Evolutionary conservation across 2,888 invertebrate species (phyloP), one percentile per base, ranked within the genome.

Genomic region (Azorinus chamasolen): DNA sequence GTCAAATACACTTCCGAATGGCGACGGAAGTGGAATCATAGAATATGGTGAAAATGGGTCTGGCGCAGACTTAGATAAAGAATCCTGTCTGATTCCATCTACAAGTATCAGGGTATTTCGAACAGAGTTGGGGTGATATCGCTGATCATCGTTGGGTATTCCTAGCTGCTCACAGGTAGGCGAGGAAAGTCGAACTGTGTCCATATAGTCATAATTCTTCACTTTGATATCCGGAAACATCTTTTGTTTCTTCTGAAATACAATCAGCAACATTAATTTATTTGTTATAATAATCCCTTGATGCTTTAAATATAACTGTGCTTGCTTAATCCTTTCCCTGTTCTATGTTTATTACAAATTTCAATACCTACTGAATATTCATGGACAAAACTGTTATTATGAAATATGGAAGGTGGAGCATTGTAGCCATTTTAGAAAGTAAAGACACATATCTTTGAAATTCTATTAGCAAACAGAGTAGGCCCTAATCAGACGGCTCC

Each of bases 91-190:
- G 14, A 83, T 59, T 1, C 79, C 82, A 24, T 84, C 85, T 2
- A 83, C 32, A 50, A 83, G 83, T 1, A 85, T 70, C n/a, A 83
- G 64, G 0, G 81, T 80, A 41, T 84, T 85, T 51, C 77, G 75
- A 24, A 83, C 79, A 18, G 79, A 41, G 10, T 75, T 59, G 4
- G 65, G 58, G 20, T 64, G 32, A 8, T 45, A 32, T 12, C 77
- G 45, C 46, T 69, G 54, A 14, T 86, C 86, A 37, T 88, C 85
- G 22, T 69, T 77, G 32, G 90, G 90, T 45, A 91, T 90, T 5
- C 91, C 91, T 24, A 91, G 83, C 58, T 90, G 88, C 71, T 88
- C 84, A 62, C 90, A 91, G 22, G 91, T 88, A 1, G 90, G 89
- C 10, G 88, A 88, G 8, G 90, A 85, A 27, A 89, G 76, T 32